These are phyloP conservation scores for Cyprinus carpio DNA, from an alignment of 2,113 vertebrate species.

Conservation along the genomic window DNA sequence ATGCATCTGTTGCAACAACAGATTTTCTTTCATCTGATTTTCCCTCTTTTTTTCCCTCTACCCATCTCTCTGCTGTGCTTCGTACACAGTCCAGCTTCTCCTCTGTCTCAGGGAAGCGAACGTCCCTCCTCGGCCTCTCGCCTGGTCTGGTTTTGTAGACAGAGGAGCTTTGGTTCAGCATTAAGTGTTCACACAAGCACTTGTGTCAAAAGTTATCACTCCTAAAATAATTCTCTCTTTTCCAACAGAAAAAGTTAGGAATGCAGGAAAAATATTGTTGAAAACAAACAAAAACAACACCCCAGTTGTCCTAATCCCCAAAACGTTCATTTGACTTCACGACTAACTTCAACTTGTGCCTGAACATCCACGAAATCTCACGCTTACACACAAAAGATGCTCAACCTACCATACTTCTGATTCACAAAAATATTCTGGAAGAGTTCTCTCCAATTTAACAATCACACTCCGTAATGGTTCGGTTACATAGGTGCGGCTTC, in stretches of 20 bases:
- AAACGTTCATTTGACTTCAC: conserved; percentile 80
- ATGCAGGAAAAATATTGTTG: conserved; percentile 76
- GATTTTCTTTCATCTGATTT: background rate
- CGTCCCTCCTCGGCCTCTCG: background rate
- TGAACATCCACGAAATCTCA: conserved; percentile 36
- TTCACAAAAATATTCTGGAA: conserved; percentile 71
- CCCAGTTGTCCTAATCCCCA: conserved; percentile 81
- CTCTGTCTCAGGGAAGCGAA: conserved; percentile 18
- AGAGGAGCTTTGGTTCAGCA: conserved; percentile 86
- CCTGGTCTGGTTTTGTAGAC: background rate
- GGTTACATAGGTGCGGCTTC: conserved; percentile 39
- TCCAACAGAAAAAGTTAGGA: conserved; percentile 76
- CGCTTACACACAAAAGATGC: conserved; percentile 38
- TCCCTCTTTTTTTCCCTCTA: background rate
- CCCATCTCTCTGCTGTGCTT: conserved; percentile 15
- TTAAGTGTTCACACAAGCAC: conserved; percentile 63
- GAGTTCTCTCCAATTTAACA: conserved; percentile 64
- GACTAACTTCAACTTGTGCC: conserved; percentile 72
- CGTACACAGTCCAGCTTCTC: conserved; percentile 41
- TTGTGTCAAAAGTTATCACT: conserved; percentile 65
- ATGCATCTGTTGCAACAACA: conserved; percentile 15
- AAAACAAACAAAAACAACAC: conserved; percentile 69
- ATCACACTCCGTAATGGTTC: conserved; percentile 70
- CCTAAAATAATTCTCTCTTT: conserved; percentile 39
- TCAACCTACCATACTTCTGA: conserved; percentile 51